phyloP scores from a whole-genome alignment of 2,113 vertebrate species.

The Pseudorasbora parva region DNA sequence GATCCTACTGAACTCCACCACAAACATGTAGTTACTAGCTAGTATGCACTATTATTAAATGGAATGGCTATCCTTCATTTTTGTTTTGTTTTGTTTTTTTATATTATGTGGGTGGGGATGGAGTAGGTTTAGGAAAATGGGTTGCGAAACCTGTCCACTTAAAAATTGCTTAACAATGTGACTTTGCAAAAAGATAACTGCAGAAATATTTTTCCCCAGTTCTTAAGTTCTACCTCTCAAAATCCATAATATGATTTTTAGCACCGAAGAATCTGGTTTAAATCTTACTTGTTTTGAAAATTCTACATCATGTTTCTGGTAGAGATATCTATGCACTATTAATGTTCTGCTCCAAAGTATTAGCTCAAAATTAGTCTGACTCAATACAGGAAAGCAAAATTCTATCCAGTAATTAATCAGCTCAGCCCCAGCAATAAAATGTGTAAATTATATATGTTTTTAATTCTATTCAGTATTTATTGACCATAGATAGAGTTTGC shows the following conservation, averaged over 20 bases:
- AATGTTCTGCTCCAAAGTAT: background rate
- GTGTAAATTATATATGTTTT: conserved; percentile 74
- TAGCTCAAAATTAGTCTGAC: background rate
- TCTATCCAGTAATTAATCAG: background rate
- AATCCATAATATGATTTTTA: background rate
- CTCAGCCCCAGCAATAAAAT: conserved; percentile 62
- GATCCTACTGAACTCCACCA: background rate
- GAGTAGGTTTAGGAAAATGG: background rate
- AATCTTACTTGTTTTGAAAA: background rate
- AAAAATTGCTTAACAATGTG: background rate
- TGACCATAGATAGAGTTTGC: conserved; percentile 75
- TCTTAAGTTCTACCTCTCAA: background rate
- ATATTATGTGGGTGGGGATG: background rate
- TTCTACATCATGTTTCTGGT: background rate
- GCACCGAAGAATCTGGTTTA: background rate
- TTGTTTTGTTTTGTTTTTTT: background rate
- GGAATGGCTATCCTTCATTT: background rate
- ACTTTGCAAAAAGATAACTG: background rate
- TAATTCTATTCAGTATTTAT: conserved; percentile 70
- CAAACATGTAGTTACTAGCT: background rate
- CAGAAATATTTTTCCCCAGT: background rate
- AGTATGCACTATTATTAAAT: conserved; percentile 22
- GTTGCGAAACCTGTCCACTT: background rate
- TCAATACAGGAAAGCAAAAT: background rate
- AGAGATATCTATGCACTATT: conserved; percentile 29